A percentile compares a stretch with the other conserved stretches of the same genome.
These are phyloP conservation scores for Hedychridium roseum DNA, from an alignment of 2,888 invertebrate species.

Conservation along the genomic window DNA sequence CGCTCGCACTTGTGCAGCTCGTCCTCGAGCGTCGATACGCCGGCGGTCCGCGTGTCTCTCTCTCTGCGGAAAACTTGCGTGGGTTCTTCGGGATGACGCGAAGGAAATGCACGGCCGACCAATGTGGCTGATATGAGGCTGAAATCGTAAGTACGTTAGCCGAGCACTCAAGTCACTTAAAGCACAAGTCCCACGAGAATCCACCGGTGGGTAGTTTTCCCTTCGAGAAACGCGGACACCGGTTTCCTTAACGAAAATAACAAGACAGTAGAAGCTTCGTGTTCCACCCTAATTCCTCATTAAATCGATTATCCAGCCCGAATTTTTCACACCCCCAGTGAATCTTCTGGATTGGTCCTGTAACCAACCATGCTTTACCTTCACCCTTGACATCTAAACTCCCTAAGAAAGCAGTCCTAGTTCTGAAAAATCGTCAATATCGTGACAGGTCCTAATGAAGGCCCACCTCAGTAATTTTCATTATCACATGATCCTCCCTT, in stretches of 20 bases:
- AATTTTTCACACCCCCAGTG: background rate
- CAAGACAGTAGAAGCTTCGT: background rate
- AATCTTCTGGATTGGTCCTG: background rate
- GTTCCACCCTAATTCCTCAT: background rate
- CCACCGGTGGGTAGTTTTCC: background rate
- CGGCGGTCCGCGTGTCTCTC: slow-evolving; percentile 3
- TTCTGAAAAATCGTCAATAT: background rate
- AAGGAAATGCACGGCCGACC: slow-evolving; percentile 54
- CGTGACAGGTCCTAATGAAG: background rate
- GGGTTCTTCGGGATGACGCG: slow-evolving; percentile 47
- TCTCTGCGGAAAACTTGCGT: background rate
- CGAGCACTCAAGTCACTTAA: slow-evolving; percentile 3
- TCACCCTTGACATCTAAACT: background rate
- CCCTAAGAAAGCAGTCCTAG: background rate
- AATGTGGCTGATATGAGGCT: slow-evolving; percentile 60
- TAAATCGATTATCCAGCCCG: background rate
- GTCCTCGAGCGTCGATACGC: background rate
- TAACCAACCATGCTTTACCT: too few relatives aligned
- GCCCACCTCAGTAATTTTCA: background rate
- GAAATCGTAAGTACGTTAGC: slow-evolving; percentile 53
- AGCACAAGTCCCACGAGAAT: too few relatives aligned
- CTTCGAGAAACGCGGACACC: background rate
- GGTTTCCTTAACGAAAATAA: background rate
- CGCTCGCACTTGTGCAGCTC: background rate
- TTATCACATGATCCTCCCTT: background rate